Evolutionary conservation across 2,113 vertebrate species (phyloP), one percentile per base, ranked within the genome.

Genomic region (Aramus guarauna): DNA sequence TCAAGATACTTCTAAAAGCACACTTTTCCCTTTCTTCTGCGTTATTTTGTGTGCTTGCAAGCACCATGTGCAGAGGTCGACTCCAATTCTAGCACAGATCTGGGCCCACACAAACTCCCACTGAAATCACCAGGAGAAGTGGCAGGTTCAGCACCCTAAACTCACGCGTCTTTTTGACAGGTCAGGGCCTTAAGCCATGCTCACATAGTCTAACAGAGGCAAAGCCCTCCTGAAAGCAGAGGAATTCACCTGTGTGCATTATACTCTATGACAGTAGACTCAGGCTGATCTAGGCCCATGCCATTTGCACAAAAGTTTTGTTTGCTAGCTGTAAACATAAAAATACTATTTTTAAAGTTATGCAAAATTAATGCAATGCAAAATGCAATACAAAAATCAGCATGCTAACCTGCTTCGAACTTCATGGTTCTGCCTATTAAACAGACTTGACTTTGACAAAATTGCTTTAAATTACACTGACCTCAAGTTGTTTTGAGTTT

Each of bases 171-270:
- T 67, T 22, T 58, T 23, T 34, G 50, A 73, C n/a, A 88, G 71
- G 32, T 29, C 30, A 48, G 12, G 11, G 39, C 50, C n/a, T 74
- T 15, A 47, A 26, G 58, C 32, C 29, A 48, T 2, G 34, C 7
- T 68, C 29, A 64, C 7, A 5, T 32, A 75, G 39, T 0, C 5
- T 0, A 71, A 53, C 0, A 0, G 15, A 77, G 14, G 29, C 50
- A 92, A 77, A 92, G 36, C 5, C 15, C 26, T 34, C 30, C 41
- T 12, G 32, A 50, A 69, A 93, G 21, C 6, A 16, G 30, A 15
- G 26, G 19, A 72, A 66, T 80, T 90, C 41, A 63, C 15, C 63
- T 29, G 12, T 20, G 30, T 55, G 16, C 29, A n/a, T 24, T 5
- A 1, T 6, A 30, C 14, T 52, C 12, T 7, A 34, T 15, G 18